Evolutionary conservation across 2,113 vertebrate genomes (phyloP).

Genomic region (Pseudonaja textilis): DNA sequence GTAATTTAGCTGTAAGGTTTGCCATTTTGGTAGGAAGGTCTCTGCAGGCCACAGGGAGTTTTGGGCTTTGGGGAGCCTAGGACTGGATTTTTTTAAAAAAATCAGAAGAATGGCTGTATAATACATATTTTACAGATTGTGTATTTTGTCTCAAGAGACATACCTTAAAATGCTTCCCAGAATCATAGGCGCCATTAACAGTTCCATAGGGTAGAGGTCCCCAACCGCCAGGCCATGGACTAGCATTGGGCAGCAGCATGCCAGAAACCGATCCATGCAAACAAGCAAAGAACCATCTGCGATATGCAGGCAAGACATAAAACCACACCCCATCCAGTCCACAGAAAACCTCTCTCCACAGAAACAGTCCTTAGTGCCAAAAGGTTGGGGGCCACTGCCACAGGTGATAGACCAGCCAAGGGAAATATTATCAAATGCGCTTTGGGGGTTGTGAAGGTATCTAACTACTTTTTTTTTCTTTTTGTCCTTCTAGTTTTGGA

Average conservation of each 20-base stretch:
- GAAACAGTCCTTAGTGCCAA: no score
- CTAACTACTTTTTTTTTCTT: constrained; percentile 4
- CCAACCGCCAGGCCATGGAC: no score
- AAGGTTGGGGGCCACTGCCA: no score
- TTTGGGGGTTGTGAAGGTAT: not conserved
- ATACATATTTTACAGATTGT: not conserved
- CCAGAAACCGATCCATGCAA: no score
- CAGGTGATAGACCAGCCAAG: no score
- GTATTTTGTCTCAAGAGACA: not conserved
- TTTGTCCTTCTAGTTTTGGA: constrained; percentile 61
- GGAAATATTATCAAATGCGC: not conserved
- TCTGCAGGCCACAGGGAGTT: not conserved
- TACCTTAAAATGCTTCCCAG: not conserved
- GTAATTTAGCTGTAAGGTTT: not conserved
- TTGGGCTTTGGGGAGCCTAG: not conserved
- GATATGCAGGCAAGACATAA: no score
- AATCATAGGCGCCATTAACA: not conserved
- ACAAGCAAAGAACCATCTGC: no score
- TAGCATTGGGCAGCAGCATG: no score
- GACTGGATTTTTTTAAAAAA: not conserved
- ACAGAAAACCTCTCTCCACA: no score
- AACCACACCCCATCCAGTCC: no score
- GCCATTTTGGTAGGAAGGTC: not conserved
- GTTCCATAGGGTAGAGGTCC: not conserved
- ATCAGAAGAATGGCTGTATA: not conserved